These are phyloP conservation scores for Sitodiplosis mosellana DNA, from an alignment of 1,140 invertebrate genomes.

Conservation along the genomic window DNA sequence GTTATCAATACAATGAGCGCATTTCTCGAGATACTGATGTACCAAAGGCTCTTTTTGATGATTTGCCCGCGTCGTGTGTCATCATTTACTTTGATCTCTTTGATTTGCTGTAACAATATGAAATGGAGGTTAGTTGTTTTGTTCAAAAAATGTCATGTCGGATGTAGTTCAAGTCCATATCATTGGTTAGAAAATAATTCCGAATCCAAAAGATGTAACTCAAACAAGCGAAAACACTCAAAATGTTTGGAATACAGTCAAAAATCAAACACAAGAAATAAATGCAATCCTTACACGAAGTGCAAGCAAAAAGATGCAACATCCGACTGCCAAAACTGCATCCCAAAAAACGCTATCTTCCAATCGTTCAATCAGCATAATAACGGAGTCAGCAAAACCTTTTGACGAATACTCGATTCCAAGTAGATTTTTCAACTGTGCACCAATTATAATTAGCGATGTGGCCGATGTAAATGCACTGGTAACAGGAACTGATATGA, in stretches of 20 bases:
- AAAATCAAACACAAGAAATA: too few relatives aligned
- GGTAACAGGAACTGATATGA: slow-evolving; percentile 85
- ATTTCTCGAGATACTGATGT: slow-evolving; percentile 60
- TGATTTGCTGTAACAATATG: slow-evolving; percentile 38
- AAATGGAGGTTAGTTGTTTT: too few relatives aligned
- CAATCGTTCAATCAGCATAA: slow-evolving; percentile 40
- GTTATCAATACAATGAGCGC: slow-evolving; percentile 57
- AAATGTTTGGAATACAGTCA: too few relatives aligned
- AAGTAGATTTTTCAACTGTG: slow-evolving; percentile 69
- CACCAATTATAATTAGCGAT: slow-evolving; percentile 75
- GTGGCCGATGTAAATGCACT: slow-evolving; percentile 88
- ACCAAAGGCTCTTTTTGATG: slow-evolving; percentile 44
- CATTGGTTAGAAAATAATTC: background rate
- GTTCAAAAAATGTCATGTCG: too few relatives aligned
- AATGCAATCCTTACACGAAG: slow-evolving; percentile 35
- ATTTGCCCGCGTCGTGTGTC: slow-evolving; percentile 25
- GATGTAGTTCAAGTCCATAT: too few relatives aligned
- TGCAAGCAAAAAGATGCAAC: slow-evolving; percentile 45
- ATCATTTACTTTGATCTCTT: slow-evolving; percentile 29
- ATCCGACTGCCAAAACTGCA: slow-evolving; percentile 43
- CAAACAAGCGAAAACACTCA: too few relatives aligned
- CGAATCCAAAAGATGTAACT: too few relatives aligned
- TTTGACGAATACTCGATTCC: slow-evolving; percentile 55
- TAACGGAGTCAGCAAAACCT: slow-evolving; percentile 49
- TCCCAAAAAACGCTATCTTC: slow-evolving; percentile 43